Conservation (phyloP, 2,888 invertebrate species). For the Drosophila lutescens region DNA sequence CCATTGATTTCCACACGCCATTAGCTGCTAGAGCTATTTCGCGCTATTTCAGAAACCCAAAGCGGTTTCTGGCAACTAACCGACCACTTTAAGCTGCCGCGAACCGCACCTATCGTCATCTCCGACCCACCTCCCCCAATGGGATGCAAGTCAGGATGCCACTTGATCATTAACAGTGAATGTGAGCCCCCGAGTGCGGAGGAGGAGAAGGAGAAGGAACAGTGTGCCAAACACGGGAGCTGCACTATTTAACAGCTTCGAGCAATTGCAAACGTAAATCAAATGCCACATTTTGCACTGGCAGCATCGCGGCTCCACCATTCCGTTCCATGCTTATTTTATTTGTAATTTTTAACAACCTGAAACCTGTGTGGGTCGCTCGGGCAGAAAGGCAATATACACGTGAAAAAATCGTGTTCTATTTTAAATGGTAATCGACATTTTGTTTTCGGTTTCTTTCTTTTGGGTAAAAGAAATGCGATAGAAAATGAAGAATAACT, state of each 20-base stretch:
- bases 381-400: constrained; percentile 8
- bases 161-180: constrained; percentile 49
- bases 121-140: background rate
- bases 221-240: constrained; percentile 13
- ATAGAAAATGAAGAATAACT: too few species aligned
- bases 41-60: constrained; percentile 1
- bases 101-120: background rate
- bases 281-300: constrained; percentile 67
- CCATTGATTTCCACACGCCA: constrained; percentile 43
- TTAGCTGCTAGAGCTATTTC: constrained; percentile 24
- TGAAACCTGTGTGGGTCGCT: constrained; percentile 28
- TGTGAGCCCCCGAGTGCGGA: constrained; percentile 12
- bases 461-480: too few species aligned
- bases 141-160: constrained; percentile 17
- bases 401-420: too few species aligned
- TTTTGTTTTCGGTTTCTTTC: too few species aligned
- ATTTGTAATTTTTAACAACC: constrained; percentile 59
- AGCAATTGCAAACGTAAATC: constrained; percentile 70
- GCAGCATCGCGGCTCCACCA: constrained; percentile 34
- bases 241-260: constrained; percentile 61
- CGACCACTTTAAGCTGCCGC: constrained; percentile 27
- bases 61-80: constrained; percentile 3
- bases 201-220: background rate
- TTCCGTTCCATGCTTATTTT: constrained; percentile 49
- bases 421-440: too few species aligned